phyloP scores from a whole-genome alignment of 2,888 invertebrate species.

The Synanthedon tipuliformis region DNA sequence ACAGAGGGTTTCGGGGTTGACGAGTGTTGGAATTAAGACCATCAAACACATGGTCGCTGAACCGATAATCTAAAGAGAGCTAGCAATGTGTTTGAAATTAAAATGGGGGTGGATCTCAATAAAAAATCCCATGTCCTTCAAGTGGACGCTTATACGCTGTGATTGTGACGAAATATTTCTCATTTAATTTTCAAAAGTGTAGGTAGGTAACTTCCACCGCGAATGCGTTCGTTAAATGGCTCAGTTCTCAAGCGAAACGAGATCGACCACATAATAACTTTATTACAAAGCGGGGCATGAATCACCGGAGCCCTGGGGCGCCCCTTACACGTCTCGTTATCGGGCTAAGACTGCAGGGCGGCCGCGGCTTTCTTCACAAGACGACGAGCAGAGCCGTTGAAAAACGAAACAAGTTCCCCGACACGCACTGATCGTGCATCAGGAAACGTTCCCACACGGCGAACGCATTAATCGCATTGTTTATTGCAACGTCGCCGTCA shows the following conservation, averaged over 20 bases:
- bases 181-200: slow-evolving; percentile 10
- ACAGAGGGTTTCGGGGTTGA: too few species aligned
- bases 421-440: slow-evolving; percentile 9
- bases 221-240: slow-evolving; percentile 6
- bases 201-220: slow-evolving; percentile 3
- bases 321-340: slow-evolving; percentile 23
- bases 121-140: slow-evolving; percentile 1
- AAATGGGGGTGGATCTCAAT: too few species aligned
- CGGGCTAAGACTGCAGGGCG: not conserved
- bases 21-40: too few species aligned
- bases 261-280: slow-evolving; percentile 22
- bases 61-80: too few species aligned
- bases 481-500: slow-evolving; percentile 9
- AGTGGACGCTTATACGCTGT: slow-evolving; percentile 3
- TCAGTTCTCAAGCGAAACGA: slow-evolving; percentile 22
- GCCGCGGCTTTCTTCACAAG: not conserved
- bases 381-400: slow-evolving; percentile 8
- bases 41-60: not conserved
- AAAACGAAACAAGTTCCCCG: slow-evolving; percentile 21
- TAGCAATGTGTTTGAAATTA: too few species aligned
- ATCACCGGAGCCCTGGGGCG: slow-evolving; percentile 22
- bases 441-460: slow-evolving; percentile 17
- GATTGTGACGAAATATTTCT: slow-evolving; percentile 5
- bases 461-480: not conserved
- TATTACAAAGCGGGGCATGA: slow-evolving; percentile 23